Percentiles rank a stretch among this genome's conserved stretches.
phyloP scores from a whole-genome alignment of 1,140 invertebrate genomes.

The Sweltsa coloradensis region DNA sequence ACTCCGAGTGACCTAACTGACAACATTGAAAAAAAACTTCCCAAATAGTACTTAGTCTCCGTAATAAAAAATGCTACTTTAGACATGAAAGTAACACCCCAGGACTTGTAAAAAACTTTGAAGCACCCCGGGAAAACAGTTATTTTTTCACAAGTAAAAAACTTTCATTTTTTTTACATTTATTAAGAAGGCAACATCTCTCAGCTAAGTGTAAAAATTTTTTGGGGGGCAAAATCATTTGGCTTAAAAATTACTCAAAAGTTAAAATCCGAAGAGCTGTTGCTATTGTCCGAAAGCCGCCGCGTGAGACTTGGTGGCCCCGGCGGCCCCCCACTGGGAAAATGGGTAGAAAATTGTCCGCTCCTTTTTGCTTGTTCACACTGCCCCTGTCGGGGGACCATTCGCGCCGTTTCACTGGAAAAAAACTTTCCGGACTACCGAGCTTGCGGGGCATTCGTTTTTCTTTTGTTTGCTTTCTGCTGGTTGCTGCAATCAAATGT shows the following conservation, averaged over 20 bases:
- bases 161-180: too few species aligned
- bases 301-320: slow-evolving; percentile 32
- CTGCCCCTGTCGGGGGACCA: background rate
- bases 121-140: too few species aligned
- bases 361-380: slow-evolving; percentile 35
- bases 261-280: slow-evolving; percentile 83
- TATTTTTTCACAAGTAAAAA: too few species aligned
- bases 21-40: too few species aligned
- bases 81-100: too few species aligned
- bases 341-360: slow-evolving; percentile 54
- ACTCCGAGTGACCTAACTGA: too few species aligned
- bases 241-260: slow-evolving; percentile 79
- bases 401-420: slow-evolving; percentile 23
- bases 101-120: too few species aligned
- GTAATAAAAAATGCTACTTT: too few species aligned
- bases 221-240: slow-evolving; percentile 82
- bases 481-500: too few species aligned
- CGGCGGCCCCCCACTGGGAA: slow-evolving; percentile 41
- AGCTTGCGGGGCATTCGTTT: slow-evolving; percentile 31
- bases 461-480: background rate
- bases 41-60: too few species aligned
- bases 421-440: slow-evolving; percentile 31
- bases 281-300: slow-evolving; percentile 57
- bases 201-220: slow-evolving; percentile 72
- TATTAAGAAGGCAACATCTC: slow-evolving; percentile 11